phyloP scores from a whole-genome alignment of 2,888 invertebrate species.

The Cataglyphis rosenhaueri region DNA sequence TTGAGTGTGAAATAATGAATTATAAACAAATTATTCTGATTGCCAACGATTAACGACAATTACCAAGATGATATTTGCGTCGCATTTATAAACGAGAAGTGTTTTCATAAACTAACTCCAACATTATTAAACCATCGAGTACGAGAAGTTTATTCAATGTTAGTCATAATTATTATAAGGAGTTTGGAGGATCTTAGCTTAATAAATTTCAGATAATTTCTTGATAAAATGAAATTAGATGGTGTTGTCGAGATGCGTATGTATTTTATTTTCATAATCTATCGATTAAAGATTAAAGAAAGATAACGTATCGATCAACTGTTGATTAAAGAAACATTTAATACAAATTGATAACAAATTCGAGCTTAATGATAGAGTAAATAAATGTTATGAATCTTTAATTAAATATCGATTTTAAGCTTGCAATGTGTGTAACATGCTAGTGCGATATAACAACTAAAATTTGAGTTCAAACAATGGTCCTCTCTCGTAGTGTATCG shows the following conservation, averaged over 20 bases:
- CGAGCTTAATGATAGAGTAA: conserved; percentile 46
- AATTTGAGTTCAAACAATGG: conserved; percentile 49
- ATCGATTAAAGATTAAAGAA: background rate
- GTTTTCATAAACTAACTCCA: conserved; percentile 20
- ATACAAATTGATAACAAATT: conserved; percentile 32
- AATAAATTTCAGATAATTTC: conserved; percentile 32
- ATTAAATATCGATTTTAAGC: conserved; percentile 46
- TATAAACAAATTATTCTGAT: conserved; percentile 53
- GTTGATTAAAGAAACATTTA: background rate
- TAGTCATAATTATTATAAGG: conserved; percentile 23
- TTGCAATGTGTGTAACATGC: conserved; percentile 30
- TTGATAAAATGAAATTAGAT: background rate
- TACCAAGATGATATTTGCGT: conserved; percentile 49
- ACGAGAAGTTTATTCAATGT: conserved; percentile 27
- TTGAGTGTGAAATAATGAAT: conserved; percentile 49
- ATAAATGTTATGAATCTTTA: conserved; percentile 51
- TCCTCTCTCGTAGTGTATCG: conserved; percentile 43
- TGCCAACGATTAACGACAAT: conserved; percentile 53
- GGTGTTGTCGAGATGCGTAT: background rate
- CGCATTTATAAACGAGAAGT: conserved; percentile 41
- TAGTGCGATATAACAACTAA: conserved; percentile 35
- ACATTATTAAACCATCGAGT: conserved; percentile 39
- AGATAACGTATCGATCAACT: no score
- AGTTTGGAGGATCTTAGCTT: background rate
- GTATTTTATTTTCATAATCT: conserved; percentile 7